Evolutionary conservation across 2,113 vertebrate genomes (phyloP).

Genomic region (Microcebus jonahi): DNA sequence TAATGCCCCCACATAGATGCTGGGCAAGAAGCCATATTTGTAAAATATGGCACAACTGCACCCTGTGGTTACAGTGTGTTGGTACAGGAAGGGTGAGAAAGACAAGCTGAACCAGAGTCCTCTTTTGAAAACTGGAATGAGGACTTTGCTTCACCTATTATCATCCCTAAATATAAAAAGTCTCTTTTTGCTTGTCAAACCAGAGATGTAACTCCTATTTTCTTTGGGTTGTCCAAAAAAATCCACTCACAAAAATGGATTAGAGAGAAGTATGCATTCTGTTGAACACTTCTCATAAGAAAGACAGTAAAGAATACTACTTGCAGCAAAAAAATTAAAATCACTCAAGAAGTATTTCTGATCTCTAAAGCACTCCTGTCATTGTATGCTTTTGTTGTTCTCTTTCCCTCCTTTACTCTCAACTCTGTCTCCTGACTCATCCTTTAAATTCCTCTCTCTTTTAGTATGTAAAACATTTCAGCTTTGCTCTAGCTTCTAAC

Average conservation of each 20-base stretch:
- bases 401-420: not conserved
- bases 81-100: not conserved
- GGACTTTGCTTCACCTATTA: not conserved
- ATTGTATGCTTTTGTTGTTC: not conserved
- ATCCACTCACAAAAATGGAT: not conserved
- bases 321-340: not conserved
- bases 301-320: not conserved
- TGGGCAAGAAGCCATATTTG: not conserved
- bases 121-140: not conserved
- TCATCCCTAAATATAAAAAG: not conserved
- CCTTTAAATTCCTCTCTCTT: not conserved
- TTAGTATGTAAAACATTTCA: not conserved
- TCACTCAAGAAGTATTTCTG: not conserved
- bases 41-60: not conserved
- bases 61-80: not conserved
- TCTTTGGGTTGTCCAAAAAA: not conserved
- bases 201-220: not conserved
- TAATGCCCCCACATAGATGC: accelerated
- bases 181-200: not conserved
- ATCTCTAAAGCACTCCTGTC: not conserved
- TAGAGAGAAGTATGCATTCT: not conserved
- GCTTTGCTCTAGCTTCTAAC: not conserved
- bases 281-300: not conserved
- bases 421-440: not conserved
- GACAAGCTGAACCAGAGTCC: not conserved